Percentiles rank a stretch among this genome's conserved stretches.
Evolutionary conservation across 2,113 vertebrate genomes (phyloP).

Genomic region (Dicentrarchus labrax): DNA sequence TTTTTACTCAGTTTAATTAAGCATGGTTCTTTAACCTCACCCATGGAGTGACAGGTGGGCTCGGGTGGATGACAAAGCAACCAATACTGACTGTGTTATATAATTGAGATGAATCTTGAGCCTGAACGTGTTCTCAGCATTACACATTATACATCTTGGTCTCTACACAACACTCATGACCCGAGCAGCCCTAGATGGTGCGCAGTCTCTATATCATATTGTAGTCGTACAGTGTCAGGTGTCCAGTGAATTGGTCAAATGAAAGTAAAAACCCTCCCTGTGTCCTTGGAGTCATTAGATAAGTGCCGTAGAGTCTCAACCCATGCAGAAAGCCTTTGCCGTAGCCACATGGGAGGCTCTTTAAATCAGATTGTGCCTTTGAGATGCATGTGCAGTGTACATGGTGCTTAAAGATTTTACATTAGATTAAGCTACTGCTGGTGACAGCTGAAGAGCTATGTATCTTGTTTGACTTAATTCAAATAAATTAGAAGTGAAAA

Average conservation of each 20-base stretch:
- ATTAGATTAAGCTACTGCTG: background rate
- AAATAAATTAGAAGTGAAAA: background rate
- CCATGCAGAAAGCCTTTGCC: conserved; percentile 10
- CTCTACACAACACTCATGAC: conserved; percentile 17
- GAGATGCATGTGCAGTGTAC: background rate
- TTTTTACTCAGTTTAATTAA: conserved; percentile 1
- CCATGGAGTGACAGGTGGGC: conserved; percentile 17
- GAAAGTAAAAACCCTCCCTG: conserved; percentile 65
- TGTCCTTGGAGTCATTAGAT: conserved; percentile 46
- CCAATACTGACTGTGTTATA: conserved; percentile 13
- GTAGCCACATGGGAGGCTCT: conserved; percentile 5
- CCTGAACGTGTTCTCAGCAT: background rate
- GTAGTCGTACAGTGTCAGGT: conserved; percentile 46
- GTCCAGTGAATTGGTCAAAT: conserved; percentile 58
- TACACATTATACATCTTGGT: conserved; percentile 28
- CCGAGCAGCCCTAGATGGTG: conserved; percentile 4
- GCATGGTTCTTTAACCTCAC: background rate
- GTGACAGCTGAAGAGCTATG: conserved; percentile 1
- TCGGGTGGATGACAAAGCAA: background rate
- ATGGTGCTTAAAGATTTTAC: conserved; percentile 15
- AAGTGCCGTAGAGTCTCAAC: conserved; percentile 22
- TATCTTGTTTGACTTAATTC: background rate
- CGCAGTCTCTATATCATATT: conserved; percentile 35
- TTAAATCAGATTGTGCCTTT: conserved; percentile 19
- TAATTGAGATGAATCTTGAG: conserved; percentile 39